Conservation (phyloP, 2,797 vertebrate species). For the Dendrocincla fuliginosa region DNA sequence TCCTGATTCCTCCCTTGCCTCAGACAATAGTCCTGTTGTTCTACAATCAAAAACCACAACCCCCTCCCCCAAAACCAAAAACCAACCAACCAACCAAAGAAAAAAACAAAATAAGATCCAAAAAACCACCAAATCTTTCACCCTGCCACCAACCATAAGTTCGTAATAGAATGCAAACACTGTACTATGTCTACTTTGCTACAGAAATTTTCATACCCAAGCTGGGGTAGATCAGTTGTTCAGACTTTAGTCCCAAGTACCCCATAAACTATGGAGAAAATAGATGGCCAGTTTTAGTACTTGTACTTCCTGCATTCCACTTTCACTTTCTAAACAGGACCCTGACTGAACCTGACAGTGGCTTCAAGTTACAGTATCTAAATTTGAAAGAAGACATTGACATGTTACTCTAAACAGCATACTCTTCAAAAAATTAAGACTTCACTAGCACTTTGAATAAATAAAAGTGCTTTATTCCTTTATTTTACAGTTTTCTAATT, state of each 20-base stretch:
- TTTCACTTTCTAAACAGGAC: background rate
- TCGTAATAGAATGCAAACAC: background rate
- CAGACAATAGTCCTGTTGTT: background rate
- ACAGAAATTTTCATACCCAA: background rate
- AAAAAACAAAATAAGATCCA: background rate
- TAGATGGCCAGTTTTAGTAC: background rate
- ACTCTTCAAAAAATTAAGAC: background rate
- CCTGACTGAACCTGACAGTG: background rate
- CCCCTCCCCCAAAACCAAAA: background rate
- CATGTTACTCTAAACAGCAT: background rate
- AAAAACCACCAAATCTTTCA: background rate
- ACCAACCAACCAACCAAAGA: no score
- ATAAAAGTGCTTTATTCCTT: conserved; percentile 12
- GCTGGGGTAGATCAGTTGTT: background rate
- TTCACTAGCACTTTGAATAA: background rate
- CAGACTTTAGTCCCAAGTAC: background rate
- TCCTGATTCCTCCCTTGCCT: background rate
- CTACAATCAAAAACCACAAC: background rate
- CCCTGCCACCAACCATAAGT: background rate
- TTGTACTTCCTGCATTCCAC: background rate
- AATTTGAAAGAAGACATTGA: background rate
- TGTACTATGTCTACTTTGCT: background rate
- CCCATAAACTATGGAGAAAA: background rate
- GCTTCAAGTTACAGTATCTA: background rate
- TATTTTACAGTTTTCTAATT: conserved; percentile 5